A percentile compares a stretch with the other conserved stretches of the same genome.
phyloP scores from a whole-genome alignment of 2,888 invertebrate species.

The Siphlonurus alternatus region DNA sequence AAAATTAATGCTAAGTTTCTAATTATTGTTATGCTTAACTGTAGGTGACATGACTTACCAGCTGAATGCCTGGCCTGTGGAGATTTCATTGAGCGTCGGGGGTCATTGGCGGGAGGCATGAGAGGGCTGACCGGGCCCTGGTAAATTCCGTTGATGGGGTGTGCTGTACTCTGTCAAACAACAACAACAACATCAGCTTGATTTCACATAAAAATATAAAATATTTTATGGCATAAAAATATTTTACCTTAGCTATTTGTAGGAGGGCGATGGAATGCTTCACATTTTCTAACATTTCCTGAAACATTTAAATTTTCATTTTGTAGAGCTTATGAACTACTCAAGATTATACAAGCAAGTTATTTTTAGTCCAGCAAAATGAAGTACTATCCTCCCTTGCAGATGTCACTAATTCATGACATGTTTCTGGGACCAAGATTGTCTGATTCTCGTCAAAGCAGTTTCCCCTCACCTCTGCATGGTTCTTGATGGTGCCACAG shows the following conservation, averaged over 20 bases:
- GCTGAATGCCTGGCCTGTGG: not conserved
- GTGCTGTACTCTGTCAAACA: conserved; percentile 62
- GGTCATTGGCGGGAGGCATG: not conserved
- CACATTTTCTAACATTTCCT: conserved; percentile 90
- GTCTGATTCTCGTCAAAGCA: no score
- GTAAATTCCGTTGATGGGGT: conserved; percentile 80
- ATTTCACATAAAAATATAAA: no score
- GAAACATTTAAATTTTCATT: conserved; percentile 26
- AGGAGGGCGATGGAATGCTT: conserved; percentile 96
- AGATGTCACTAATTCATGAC: no score
- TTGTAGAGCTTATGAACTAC: no score
- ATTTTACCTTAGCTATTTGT: conserved; percentile 85
- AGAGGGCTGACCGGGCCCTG: conserved; percentile 25
- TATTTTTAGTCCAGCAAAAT: no score
- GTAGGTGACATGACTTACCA: no score
- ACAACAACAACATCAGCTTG: conserved; percentile 11
- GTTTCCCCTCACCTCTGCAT: conserved; percentile 66
- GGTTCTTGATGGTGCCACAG: conserved; percentile 52
- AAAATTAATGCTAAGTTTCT: no score
- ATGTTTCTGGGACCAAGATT: no score
- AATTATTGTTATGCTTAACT: no score
- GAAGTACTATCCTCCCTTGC: no score
- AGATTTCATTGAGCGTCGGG: not conserved
- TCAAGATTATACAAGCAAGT: conserved; percentile 7
- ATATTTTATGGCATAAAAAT: conserved; percentile 4